Evolutionary conservation across 2,113 vertebrate species (phyloP), one percentile per base, ranked within the genome.

Genomic region (Vimba vimba): DNA sequence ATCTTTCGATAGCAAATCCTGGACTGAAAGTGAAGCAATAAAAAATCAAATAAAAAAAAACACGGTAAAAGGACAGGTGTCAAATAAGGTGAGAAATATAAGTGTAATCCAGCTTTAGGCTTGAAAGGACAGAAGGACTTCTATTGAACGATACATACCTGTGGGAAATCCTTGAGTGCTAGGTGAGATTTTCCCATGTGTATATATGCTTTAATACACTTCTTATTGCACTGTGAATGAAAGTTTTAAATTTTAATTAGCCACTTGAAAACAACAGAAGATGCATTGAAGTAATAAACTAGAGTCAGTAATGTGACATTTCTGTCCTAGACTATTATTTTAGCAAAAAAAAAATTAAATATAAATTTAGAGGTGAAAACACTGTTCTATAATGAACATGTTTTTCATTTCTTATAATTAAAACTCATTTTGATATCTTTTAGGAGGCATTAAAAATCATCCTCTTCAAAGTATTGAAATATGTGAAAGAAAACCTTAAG

Each of bases 171-270:
- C 90, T 94, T 92, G 50, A 97, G 89, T 1, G 92, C 95, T 81
- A 96, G 86, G 90, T 96, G 93, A 82, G 97, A 97, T 92, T 95
- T 97, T 3, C 96, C 97, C 97, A 97, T 97, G 39, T 97, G 96
- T 30, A 97, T 93, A 78, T 96, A 95, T 0, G 97, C 97, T 89
- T 99, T 99, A 1, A 94, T 90, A 83, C 92, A 97, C 36, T 91
- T 96, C 33, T 94, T 95, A 93, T 96, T 94, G 92, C 97, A 98
- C 98, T 99, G 93, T 69, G 83, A 82, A 50, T 13, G 4, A 13
- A 86, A n/a, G 17, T 33, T n/a, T 50, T 11, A 79, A 25, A n/a
- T 52, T 75, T 66, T 12, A 6, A 25, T 81, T 71, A 69, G 25
- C 30, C 25, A 81, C 5, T 47, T 80, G 2, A 66, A 36, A n/a